Evolutionary conservation across 2,797 vertebrate species (phyloP).

Genomic region (Eulemur mongoz): DNA sequence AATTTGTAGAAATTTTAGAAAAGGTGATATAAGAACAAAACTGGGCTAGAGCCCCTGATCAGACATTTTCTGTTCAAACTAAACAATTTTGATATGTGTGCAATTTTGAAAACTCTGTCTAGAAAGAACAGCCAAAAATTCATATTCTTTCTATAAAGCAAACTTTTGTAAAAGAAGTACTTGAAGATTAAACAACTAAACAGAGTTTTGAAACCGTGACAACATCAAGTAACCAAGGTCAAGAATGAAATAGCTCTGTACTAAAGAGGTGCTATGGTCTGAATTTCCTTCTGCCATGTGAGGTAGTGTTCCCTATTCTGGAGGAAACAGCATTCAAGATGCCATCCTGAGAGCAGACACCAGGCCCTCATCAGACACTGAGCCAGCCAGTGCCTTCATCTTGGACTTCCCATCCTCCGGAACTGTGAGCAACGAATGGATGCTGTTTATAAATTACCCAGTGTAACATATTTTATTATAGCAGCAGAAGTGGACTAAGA

Average conservation of each 20-base stretch:
- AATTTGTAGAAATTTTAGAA: constrained; percentile 3
- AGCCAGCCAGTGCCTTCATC: not conserved
- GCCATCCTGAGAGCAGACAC: not conserved
- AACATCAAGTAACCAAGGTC: not conserved
- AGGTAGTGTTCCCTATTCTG: too few relatives aligned
- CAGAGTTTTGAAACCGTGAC: not conserved
- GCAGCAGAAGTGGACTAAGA: not conserved
- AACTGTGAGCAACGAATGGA: not conserved
- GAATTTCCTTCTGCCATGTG: not conserved
- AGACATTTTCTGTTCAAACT: not conserved
- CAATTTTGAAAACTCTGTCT: not conserved
- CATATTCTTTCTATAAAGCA: not conserved
- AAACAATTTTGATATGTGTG: not conserved
- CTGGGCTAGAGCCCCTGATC: not conserved
- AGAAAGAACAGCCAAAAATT: not conserved
- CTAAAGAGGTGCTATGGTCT: not conserved
- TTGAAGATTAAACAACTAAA: not conserved
- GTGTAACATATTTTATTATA: not conserved
- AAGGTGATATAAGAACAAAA: not conserved
- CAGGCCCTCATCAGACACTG: not conserved
- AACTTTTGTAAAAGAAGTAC: constrained; percentile 1
- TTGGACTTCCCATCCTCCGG: too few relatives aligned
- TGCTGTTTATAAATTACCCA: not conserved
- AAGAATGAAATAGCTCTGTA: not conserved
- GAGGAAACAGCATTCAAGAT: not conserved